Conservation (phyloP, 2,888 invertebrate genomes). For the Cryptosula pallasiana region DNA sequence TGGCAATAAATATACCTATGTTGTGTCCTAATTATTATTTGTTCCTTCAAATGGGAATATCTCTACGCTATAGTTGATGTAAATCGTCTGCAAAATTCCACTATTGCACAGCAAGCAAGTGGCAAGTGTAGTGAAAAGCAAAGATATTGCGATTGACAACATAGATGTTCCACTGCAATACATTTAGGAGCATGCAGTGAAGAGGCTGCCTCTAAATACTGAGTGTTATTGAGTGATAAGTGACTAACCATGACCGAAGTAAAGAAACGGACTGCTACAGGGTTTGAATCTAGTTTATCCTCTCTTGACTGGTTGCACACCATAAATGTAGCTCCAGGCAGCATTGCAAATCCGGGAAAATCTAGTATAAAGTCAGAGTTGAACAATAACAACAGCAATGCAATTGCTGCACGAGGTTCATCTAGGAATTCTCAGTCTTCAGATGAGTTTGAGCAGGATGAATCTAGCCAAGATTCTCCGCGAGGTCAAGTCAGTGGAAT, state of each 20-base stretch:
- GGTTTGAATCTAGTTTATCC: constrained; percentile 55
- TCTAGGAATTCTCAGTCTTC: constrained; percentile 38
- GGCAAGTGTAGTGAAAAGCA: neutral
- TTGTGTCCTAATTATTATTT: too few species aligned
- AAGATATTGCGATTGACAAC: too few species aligned
- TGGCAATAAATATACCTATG: too few species aligned
- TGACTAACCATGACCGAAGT: constrained; percentile 20
- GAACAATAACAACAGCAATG: constrained; percentile 35
- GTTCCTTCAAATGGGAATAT: too few species aligned
- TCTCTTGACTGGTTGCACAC: constrained; percentile 58
- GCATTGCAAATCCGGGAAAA: constrained; percentile 34
- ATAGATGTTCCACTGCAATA: too few species aligned
- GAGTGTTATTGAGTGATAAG: too few species aligned
- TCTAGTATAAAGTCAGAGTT: constrained; percentile 30
- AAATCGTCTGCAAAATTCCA: neutral
- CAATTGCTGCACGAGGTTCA: constrained; percentile 40
- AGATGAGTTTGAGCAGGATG: constrained; percentile 25
- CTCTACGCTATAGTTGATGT: neutral
- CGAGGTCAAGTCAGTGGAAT: neutral
- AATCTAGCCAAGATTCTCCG: constrained; percentile 19
- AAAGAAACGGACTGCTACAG: constrained; percentile 18
- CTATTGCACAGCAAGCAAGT: neutral
- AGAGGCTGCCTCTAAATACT: too few species aligned
- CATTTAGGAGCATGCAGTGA: too few species aligned
- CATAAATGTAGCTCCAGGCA: constrained; percentile 48